Evolutionary conservation across 2,113 vertebrate genomes (phyloP), one percentile per base, ranked within the genome.

Genomic region (Serilophus lunatus): DNA sequence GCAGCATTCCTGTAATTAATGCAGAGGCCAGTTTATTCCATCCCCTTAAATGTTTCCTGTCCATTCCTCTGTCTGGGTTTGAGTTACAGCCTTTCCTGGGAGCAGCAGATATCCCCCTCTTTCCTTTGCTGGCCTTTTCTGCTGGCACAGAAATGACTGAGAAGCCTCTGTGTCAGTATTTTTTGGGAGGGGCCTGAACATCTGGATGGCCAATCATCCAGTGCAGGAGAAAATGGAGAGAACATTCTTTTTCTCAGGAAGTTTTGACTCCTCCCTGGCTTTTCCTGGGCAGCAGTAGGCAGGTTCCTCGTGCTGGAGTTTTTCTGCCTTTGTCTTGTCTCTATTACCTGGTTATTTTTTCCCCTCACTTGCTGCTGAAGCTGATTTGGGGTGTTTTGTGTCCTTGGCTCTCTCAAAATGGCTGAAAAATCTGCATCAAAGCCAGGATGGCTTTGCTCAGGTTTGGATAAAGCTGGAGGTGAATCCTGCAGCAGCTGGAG

Each of bases 11-110:
- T 85, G 90, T 95, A 77, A 92, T 95, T 89, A 91, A 87, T 31
- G 79, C 53, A 26, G 81, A 77, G 83, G 69, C 53, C 61, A 38
- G 49, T 87, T 85, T 50, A 91, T 91, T 79, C 84, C 90, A 51
- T 71, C 79, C 44, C 78, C 71, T 65, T 71, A 36, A 96, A 93
- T 69, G 91, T 66, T 93, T 95, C 89, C 91, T 90, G 84, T 23
- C 18, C 66, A 10, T 88, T 50, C 50, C 47, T 56, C 84, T 74
- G 26, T n/a, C 76, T 36, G 25, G 82, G 79, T 90, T 65, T 88
- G 82, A 92, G 70, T 94, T 95, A 47, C 35, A 94, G 90, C 13
- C 10, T 81, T 82, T 75, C 47, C n/a, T 24, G 35, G 42, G 33
- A 59, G 26, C 20, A 64, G 83, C 40, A 84, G 57, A 71, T 26